phyloP scores from a whole-genome alignment of 2,888 invertebrate genomes.

The Clivina fossor region DNA sequence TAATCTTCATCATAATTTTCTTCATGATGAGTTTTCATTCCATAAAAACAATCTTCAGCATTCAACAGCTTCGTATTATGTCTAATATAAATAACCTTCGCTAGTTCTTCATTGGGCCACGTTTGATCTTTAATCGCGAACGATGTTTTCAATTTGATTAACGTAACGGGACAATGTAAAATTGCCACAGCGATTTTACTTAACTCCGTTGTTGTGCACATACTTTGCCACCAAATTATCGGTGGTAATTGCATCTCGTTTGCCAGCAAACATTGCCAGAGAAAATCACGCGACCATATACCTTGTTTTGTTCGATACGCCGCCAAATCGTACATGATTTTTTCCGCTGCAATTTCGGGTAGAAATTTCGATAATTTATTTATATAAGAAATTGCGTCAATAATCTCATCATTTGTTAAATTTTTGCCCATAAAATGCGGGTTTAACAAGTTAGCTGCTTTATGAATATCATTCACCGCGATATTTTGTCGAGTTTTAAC shows the following conservation, averaged over 20 bases:
- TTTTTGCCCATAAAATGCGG: conserved; percentile 7
- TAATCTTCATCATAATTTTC: no score
- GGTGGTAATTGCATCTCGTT: background rate
- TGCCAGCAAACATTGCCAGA: conserved; percentile 1
- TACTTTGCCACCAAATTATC: conserved; percentile 18
- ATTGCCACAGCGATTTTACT: conserved; percentile 7
- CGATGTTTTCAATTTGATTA: background rate
- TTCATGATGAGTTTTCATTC: no score
- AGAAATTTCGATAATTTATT: conserved; percentile 3
- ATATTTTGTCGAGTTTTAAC: background rate
- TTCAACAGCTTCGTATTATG: conserved; percentile 8
- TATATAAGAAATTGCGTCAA: conserved; percentile 6
- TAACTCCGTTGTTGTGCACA: conserved; percentile 8
- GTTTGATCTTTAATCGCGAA: background rate
- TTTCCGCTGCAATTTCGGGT: conserved; percentile 8
- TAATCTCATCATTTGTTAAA: conserved; percentile 5
- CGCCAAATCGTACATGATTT: conserved; percentile 13
- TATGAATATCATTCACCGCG: conserved; percentile 3
- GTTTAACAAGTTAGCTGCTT: conserved; percentile 9
- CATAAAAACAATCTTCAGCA: no score
- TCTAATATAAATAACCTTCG: conserved; percentile 1
- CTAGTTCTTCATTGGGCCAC: background rate
- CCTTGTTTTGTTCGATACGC: conserved; percentile 13
- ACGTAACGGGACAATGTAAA: background rate
- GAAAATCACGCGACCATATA: conserved; percentile 3